Evolutionary conservation across 2,888 invertebrate species (phyloP), one percentile per base, ranked within the genome.

Genomic region (Melanophora roralis): DNA sequence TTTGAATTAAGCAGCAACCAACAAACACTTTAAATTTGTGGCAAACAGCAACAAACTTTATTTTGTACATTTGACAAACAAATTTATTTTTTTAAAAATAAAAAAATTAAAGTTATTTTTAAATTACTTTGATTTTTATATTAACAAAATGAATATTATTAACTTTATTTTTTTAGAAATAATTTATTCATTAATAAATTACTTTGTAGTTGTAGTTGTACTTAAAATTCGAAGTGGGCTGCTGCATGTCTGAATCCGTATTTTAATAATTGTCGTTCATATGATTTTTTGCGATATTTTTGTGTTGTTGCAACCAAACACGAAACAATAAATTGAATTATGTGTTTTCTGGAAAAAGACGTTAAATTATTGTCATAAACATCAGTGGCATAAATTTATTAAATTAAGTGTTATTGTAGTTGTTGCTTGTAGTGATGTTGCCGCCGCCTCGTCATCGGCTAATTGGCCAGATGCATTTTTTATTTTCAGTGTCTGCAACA

Each of bases 291-390:
- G 49, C 11, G 12, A 11, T 38, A 8, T 34, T n/a, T 53, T 27
- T 34, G 5, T 19, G 12, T 27, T 64, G 36, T 59, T 23, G 51
- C 49, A 59, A 49, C 49, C 62, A 64, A 64, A 72, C 53, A 64
- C 45, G 40, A 60, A 60, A 67, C 55, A 75, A 75, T 79, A 71
- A 71, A 79, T 80, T 76, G 68, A 80, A 76, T 80, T 80, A 80
- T 76, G 51, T 40, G 51, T 76, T 76, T 76, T 76, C 68, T 68
- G 80, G 57, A 80, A 80, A 80, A 72, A 51, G 68, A 43, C 80
- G 76, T 80, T 80, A 80, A 80, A 80, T 80, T 76, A 76, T 64
- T 76, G 80, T 80, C 80, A 80, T 80, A 80, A 80, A 76, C 80
- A 80, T 68, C 80, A 57, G 80, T 76, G 80, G 80, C 64, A 62